These are phyloP conservation scores for Argyresthia albistria DNA, from an alignment of 2,888 invertebrate genomes.

Conservation along the genomic window DNA sequence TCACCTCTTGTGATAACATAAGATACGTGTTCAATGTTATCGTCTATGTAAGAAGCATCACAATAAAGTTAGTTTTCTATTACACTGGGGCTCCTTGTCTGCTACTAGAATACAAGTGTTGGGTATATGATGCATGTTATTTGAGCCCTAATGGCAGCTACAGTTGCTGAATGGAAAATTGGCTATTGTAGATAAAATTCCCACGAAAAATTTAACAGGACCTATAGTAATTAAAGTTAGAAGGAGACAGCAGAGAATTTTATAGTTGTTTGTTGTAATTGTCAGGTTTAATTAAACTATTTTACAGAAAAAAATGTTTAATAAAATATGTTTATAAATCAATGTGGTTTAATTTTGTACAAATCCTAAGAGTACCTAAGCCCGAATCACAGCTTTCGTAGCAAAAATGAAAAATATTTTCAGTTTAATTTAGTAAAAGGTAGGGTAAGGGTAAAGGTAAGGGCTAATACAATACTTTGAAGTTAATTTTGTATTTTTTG, in stretches of 20 bases:
- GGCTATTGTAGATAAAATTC: conserved; percentile 14
- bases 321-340: conserved; percentile 69
- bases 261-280: conserved; percentile 72
- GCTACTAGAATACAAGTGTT: too few species aligned
- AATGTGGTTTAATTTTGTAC: conserved; percentile 26
- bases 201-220: conserved; percentile 45
- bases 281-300: conserved; percentile 69
- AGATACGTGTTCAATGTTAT: conserved; percentile 50
- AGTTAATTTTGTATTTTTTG: too few species aligned
- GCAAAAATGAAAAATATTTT: too few species aligned
- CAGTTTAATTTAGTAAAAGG: too few species aligned
- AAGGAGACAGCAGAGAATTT: conserved; percentile 58
- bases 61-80: conserved; percentile 19
- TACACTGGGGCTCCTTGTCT: too few species aligned
- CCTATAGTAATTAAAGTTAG: conserved; percentile 60
- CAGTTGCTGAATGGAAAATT: too few species aligned
- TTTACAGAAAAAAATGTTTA: conserved; percentile 68
- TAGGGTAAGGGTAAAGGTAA: too few species aligned
- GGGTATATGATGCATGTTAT: too few species aligned
- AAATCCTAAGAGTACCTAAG: conserved; percentile 4
- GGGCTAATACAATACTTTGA: too few species aligned
- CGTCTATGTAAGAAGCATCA: conserved; percentile 18
- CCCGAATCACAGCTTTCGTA: too few species aligned
- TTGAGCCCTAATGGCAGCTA: too few species aligned
- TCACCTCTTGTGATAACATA: conserved; percentile 52